Evolutionary conservation across 2,113 vertebrate species (phyloP).

Genomic region (Pheucticus melanocephalus): DNA sequence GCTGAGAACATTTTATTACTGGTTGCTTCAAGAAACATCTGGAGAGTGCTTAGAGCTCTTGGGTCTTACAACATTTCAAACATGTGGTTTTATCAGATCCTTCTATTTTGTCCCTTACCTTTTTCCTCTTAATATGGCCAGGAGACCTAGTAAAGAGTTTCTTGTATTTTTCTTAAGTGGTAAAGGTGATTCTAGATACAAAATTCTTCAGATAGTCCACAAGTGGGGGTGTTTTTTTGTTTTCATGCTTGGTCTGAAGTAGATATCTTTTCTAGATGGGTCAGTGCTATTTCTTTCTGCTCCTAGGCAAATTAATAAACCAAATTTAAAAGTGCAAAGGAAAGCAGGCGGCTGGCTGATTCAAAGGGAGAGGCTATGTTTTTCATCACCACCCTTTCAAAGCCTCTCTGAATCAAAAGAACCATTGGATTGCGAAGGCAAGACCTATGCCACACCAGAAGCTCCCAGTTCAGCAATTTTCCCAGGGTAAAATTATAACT

Average conservation of each 20-base stretch:
- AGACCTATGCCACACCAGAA: constrained; percentile 66
- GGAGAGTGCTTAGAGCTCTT: background rate
- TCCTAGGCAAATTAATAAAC: constrained; percentile 53
- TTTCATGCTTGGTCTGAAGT: background rate
- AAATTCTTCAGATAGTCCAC: background rate
- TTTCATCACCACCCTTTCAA: constrained; percentile 67
- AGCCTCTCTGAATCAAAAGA: constrained; percentile 67
- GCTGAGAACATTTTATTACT: background rate
- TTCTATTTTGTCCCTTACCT: background rate
- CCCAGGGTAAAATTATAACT: constrained; percentile 72
- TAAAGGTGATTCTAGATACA: background rate
- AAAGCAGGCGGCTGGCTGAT: constrained; percentile 53
- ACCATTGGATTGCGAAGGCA: constrained; percentile 65
- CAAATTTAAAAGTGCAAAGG: constrained; percentile 47
- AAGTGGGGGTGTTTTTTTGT: background rate
- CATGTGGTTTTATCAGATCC: background rate
- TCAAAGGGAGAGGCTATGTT: constrained; percentile 65
- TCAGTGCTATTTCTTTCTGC: constrained; percentile 33
- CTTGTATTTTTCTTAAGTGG: background rate
- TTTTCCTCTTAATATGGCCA: background rate
- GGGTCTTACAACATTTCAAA: background rate
- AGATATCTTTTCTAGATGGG: background rate
- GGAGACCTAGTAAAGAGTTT: background rate
- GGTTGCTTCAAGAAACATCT: constrained; percentile 16
- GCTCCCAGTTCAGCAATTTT: constrained; percentile 71